Percentiles rank a stretch among this genome's conserved stretches.
These are phyloP conservation scores for Scelioninae gen. 2 DNA, from an alignment of 2,888 invertebrate species.

Conservation along the genomic window DNA sequence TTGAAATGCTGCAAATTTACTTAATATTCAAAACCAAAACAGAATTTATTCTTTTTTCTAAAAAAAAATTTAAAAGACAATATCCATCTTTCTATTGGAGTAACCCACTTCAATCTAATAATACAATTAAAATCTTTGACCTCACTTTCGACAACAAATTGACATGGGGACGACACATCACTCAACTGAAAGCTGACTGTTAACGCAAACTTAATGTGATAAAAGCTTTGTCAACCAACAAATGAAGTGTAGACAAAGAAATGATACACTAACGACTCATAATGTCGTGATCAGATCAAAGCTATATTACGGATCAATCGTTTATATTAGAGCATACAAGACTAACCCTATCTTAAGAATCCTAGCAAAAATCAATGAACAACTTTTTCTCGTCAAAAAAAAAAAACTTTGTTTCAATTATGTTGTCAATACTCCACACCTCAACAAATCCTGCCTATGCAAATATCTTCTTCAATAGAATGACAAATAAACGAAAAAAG, in stretches of 20 bases:
- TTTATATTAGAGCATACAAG: background rate
- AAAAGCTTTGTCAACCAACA: conserved; percentile 17
- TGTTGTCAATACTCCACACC: no score
- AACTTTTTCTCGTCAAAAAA: background rate
- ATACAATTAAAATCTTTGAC: conserved; percentile 31
- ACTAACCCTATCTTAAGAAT: background rate
- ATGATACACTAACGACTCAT: conserved; percentile 23
- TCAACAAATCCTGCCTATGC: background rate
- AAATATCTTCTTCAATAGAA: background rate
- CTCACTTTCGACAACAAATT: conserved; percentile 57
- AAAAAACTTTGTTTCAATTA: no score
- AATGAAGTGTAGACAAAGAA: conserved; percentile 9
- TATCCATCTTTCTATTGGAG: background rate
- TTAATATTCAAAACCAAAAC: conserved; percentile 11
- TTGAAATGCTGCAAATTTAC: no score
- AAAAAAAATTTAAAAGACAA: background rate
- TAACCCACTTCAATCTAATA: background rate
- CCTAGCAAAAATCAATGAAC: background rate
- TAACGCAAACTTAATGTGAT: conserved; percentile 42
- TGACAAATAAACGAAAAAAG: no score
- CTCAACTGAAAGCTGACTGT: conserved; percentile 30
- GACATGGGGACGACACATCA: conserved; percentile 57
- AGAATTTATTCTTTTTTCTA: conserved; percentile 25
- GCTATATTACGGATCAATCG: conserved; percentile 39
- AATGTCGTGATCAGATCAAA: conserved; percentile 44